phyloP scores from a whole-genome alignment of 2,888 invertebrate species.

The Theodoxus fluviatilis region DNA sequence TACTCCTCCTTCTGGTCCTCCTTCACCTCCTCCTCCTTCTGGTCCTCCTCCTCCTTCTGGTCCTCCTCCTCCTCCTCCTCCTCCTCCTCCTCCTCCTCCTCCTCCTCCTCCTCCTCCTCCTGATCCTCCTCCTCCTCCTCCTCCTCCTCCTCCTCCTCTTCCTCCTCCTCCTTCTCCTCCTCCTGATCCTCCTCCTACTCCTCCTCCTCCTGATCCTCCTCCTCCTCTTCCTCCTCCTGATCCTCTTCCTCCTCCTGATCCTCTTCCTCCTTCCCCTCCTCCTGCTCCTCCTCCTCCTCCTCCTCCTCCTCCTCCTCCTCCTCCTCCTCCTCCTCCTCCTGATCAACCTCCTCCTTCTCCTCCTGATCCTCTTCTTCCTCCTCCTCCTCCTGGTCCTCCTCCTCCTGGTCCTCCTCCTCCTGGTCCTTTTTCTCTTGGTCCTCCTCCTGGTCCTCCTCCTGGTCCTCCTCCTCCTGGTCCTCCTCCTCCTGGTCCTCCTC shows the following conservation, averaged over 20 bases:
- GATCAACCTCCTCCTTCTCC: background rate
- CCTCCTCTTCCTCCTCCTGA: background rate
- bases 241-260: background rate
- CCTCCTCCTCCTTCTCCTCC: background rate
- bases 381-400: background rate
- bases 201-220: background rate
- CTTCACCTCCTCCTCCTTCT: background rate
- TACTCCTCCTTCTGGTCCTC: constrained; percentile 3
- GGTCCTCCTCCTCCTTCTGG: background rate
- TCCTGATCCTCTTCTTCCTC: too few species aligned
- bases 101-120: background rate
- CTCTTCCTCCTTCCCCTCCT: background rate
- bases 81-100: constrained; percentile 1
- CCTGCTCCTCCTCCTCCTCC: background rate
- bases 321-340: background rate
- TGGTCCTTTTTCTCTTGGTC: background rate
- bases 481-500: background rate
- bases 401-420: constrained; percentile 10
- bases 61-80: background rate
- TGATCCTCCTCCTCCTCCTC: constrained; percentile 6
- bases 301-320: constrained; percentile 9
- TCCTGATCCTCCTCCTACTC: background rate
- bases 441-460: background rate
- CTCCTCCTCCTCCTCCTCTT: background rate
- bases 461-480: background rate